Percentiles rank a stretch among this genome's conserved stretches.
Conservation (phyloP, 1,140 invertebrate species). For the Coelopa frigida region DNA sequence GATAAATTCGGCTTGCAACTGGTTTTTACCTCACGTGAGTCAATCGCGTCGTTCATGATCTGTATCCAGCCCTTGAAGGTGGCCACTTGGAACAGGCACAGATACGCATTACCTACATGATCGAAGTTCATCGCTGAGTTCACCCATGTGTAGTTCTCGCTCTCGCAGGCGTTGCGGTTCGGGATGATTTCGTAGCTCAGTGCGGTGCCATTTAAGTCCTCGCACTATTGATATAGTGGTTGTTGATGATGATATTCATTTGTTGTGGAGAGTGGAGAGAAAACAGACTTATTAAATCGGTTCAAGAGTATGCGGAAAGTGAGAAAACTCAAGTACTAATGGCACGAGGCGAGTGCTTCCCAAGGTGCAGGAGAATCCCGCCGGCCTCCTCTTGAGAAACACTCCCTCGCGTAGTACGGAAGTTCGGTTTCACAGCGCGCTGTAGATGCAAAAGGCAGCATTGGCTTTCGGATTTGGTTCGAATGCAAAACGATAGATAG, state of each 20-base stretch:
- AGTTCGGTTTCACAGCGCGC: too few relatives aligned
- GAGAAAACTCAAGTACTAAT: background rate
- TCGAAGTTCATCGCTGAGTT: slow-evolving; percentile 98
- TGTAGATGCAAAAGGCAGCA: too few relatives aligned
- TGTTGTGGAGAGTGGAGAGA: too few relatives aligned
- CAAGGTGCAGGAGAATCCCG: too few relatives aligned
- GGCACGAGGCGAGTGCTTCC: slow-evolving; percentile 1
- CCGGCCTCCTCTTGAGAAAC: too few relatives aligned
- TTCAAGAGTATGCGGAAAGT: background rate
- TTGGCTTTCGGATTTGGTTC: too few relatives aligned
- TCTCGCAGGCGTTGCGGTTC: slow-evolving; percentile 71
- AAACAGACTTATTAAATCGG: too few relatives aligned
- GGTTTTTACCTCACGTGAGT: slow-evolving; percentile 75
- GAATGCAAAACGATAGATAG: too few relatives aligned
- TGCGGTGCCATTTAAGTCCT: slow-evolving; percentile 72
- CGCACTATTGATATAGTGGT: slow-evolving; percentile 59
- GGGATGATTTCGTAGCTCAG: slow-evolving; percentile 81
- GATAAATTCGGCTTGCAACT: background rate
- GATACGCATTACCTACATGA: slow-evolving; percentile 93
- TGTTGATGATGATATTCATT: too few relatives aligned
- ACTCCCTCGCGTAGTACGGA: too few relatives aligned
- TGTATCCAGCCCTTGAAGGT: slow-evolving; percentile 93
- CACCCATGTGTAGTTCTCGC: slow-evolving; percentile 89
- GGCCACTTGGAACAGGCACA: slow-evolving; percentile 97
- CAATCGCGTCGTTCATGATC: slow-evolving; percentile 97